Evolutionary conservation across 2,113 vertebrate species (phyloP), one percentile per base, ranked within the genome.

Genomic region (Prinia subflava): DNA sequence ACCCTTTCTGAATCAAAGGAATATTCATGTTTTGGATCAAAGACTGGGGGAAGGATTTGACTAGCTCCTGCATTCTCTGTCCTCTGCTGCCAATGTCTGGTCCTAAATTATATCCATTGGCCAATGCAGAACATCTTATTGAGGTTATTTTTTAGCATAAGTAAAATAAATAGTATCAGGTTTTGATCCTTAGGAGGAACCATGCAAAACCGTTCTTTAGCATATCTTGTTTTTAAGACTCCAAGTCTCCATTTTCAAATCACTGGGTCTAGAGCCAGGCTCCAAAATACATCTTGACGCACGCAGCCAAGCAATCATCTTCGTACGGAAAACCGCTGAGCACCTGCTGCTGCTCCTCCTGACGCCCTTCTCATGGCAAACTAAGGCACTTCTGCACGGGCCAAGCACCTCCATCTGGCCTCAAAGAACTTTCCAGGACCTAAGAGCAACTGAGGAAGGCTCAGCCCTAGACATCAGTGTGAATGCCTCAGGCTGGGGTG

Each of bases 1-100:
- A 87, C 62, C 82, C 71, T 59, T 59, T 59, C 68, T 80, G 82
- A 97, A 94, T 96, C 94, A 96, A 96, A 95, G 90, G 90, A 95
- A 95, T 94, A 95, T 85, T 95, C 93, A 90, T 91, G 46, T 79
- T 94, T 94, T 95, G 78, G 87, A 95, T 95, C 78, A 62, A 88
- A 91, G 93, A 87, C 70, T 42, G 17, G 71, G 47, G 71, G 90
- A 94, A 95, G 86, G 93, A 90, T 94, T 92, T 92, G 91, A 95
- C 95, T 94, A 92, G 86, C 94, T 96, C 89, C 91, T 81, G 73
- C 56, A 75, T 93, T 95, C 83, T 55, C 84, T 94, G 84, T 95
- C 81, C 91, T 88, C 55, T 37, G 65, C 91, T 94, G 94, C 95
- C 96, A 97, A 83, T 80, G 90, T 84, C 89, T 94, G 89, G 50